Base-by-base conservation (phyloP, 2,888 invertebrate species). In the Sisyra terminalis region DNA sequence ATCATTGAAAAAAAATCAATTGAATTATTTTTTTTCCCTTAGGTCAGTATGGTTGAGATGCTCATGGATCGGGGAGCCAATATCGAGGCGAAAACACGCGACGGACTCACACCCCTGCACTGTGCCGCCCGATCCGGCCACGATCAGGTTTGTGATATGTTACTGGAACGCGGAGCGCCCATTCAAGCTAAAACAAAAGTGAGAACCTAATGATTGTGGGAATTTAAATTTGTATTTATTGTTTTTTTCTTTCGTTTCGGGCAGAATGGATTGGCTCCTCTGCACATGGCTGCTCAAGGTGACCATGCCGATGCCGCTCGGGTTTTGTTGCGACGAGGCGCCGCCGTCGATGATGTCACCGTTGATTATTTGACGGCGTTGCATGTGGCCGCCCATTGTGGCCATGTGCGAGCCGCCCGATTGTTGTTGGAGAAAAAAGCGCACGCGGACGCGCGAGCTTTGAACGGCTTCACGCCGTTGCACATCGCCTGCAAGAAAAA, bases 401-500 rank as follows among this genome's bases (percentile, higher is more conserved):
- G 90, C 6, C 90, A 92, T 59, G 90, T 93, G 24, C 71, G 89
- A 57, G 93, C 94, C 5, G 94, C 96, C 4, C 93, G 82, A 57
- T 68, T 96, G 31, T 71, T 96, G 18, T 69, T 96, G 46, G 94
- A 94, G 57, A 74, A 87, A 51, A 87, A 89, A 55, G 96, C 96
- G n/a, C 94, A 97, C 65, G 87, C 94, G 0, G 96, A 98, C 63
- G 84, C 96, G 1, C 73, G 97, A 29, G 94, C 94, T 3, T 69
- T 94, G 29, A 98, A 98, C 61, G 97, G 97, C 0, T 98, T 98
- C 65, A 97, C 96, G 0, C 94, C 96, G 0, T 70, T 97, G 43
- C 96, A 97, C 63, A 96, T 97, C 54, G 97, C 97, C 3, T 98
- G 97, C 67, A 97, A 98, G 67, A 98, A 98, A 66, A 97, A 97